Conservation (phyloP, 2,113 vertebrate species). For the Ailuropoda melanoleuca region DNA sequence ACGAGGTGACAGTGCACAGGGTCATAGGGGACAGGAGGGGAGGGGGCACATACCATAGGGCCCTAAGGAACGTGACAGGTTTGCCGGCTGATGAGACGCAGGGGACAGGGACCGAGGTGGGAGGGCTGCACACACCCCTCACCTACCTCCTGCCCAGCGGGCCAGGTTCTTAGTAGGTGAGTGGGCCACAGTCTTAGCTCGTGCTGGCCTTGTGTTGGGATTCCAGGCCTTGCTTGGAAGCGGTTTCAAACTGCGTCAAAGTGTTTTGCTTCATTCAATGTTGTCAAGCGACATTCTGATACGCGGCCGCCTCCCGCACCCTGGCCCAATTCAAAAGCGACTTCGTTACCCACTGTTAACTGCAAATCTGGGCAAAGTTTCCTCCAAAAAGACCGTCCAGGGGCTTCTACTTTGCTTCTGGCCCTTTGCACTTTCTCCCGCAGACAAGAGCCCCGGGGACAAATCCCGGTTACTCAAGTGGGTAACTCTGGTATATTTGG, state of each 20-base stretch:
- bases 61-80: neutral
- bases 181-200: neutral
- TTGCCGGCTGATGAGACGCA: too few relatives aligned
- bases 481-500: neutral
- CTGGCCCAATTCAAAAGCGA: neutral
- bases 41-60: fast-evolving
- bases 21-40: neutral
- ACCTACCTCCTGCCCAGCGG: fast-evolving
- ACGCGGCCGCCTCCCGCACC: neutral
- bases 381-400: neutral
- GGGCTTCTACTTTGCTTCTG: neutral
- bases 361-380: neutral
- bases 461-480: neutral
- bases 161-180: neutral
- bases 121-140: fast-evolving
- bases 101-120: neutral
- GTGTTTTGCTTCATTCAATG: neutral
- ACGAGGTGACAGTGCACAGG: neutral
- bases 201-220: neutral
- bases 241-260: neutral
- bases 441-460: neutral
- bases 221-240: neutral
- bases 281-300: neutral
- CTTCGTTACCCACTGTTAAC: neutral
- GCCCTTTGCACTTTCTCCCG: neutral